These are phyloP conservation scores for Barbus barbus DNA, from an alignment of 2,113 vertebrate species.

Conservation along the genomic window DNA sequence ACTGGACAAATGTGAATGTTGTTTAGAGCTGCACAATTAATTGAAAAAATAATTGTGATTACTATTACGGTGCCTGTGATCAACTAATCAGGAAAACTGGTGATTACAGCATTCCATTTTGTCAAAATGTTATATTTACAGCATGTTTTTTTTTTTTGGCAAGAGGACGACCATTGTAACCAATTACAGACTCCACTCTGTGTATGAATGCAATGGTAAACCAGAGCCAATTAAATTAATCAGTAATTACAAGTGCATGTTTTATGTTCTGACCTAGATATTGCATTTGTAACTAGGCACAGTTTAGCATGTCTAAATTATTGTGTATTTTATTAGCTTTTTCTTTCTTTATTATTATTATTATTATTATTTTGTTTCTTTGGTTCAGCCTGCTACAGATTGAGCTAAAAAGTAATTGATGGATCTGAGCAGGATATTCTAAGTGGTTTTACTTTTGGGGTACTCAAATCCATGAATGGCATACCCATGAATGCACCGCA, in stretches of 20 bases:
- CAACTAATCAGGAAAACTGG: neutral
- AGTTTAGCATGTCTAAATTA: too few species aligned
- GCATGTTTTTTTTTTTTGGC: neutral
- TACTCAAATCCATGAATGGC: too few species aligned
- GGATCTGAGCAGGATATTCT: too few species aligned
- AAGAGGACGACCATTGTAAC: neutral
- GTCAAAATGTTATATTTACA: neutral
- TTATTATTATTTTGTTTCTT: too few species aligned
- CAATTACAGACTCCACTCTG: neutral
- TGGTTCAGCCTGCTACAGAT: too few species aligned
- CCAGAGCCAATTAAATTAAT: neutral
- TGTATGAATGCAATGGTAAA: neutral
- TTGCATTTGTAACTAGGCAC: neutral
- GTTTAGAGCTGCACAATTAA: neutral
- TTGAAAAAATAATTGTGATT: neutral
- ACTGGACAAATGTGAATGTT: constrained; percentile 23
- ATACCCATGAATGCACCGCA: too few species aligned
- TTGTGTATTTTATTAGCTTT: too few species aligned
- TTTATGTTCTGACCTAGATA: neutral
- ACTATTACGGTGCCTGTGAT: neutral
- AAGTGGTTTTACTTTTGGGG: too few species aligned
- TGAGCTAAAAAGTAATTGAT: too few species aligned
- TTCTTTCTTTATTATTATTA: too few species aligned
- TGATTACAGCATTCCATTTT: neutral
- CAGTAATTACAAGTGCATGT: neutral